Base-by-base conservation (phyloP, 2,113 vertebrate species). In the Mugil cephalus region DNA sequence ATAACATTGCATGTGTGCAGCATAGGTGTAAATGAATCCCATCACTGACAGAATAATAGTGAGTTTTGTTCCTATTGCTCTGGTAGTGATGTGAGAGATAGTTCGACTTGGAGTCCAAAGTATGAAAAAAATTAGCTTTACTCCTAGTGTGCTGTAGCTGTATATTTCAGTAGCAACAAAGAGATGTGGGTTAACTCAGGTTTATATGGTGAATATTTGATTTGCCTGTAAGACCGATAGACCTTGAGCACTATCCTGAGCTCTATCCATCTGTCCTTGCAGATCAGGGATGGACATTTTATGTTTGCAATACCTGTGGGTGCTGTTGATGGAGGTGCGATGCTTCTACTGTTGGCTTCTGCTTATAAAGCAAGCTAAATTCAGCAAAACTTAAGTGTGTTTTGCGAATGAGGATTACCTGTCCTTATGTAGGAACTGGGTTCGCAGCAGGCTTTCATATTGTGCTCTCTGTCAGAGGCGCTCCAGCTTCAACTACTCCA, bases 381-480 rank as follows among this genome's bases (percentile, higher is more conserved):
- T 39, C 35, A 82, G 52, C 30, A 30, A 68, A 62, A 11, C 34
- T 1, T 10, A 66, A 48, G 35, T 64, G 18, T 51, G 80, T 55
- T 50, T 59, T 36, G 21, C 36, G 61, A 64, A 43, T 19, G 56
- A 18, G 35, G 47, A 17, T 17, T 51, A 77, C 55, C 59, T 67
- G 55, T 81, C 63, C 46, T 84, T 70, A 47, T 35, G 74, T 74
- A 77, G 82, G 62, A 63, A 30, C 1, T 34, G 43, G 48, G 34
- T 73, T 74, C 2, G n/a, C 35, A 7, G 45, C 63, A 62, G 55
- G 59, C 30, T 59, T 73, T 72, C 62, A 48, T 42, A 60, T 45
- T 35, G 69, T 24, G 51, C 76, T 71, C 71, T 73, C 87, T 85
- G 79, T 90, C 87, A 89, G 63, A 74, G 76, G 76, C 55, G 83